phyloP scores from a whole-genome alignment of 2,888 invertebrate genomes.

The Eristalis intricaria region DNA sequence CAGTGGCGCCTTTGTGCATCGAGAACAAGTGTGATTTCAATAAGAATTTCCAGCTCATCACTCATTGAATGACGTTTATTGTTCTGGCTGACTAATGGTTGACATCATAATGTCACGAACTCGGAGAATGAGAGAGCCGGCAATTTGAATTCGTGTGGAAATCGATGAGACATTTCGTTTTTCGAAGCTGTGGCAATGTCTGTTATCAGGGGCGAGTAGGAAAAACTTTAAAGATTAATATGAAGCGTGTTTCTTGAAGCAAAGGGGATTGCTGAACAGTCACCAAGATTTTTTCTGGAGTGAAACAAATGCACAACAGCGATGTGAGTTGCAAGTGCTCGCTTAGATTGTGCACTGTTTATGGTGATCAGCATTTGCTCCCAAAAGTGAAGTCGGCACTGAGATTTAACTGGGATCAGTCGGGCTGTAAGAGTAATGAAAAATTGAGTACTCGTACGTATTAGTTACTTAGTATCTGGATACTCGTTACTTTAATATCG shows the following conservation, averaged over 20 bases:
- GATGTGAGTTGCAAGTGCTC: too few relatives aligned
- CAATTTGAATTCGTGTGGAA: not conserved
- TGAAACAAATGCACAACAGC: too few relatives aligned
- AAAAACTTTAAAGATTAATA: not conserved
- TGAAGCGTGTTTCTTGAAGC: not conserved
- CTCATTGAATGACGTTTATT: not conserved
- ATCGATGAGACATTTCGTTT: not conserved
- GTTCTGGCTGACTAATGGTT: not conserved
- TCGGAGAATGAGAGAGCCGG: not conserved
- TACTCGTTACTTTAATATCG: too few relatives aligned
- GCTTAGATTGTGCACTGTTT: too few relatives aligned
- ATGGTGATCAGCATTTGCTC: too few relatives aligned
- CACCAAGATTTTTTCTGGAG: too few relatives aligned
- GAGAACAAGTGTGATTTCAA: not conserved
- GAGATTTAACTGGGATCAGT: too few relatives aligned
- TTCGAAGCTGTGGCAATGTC: not conserved
- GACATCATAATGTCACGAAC: constrained; percentile 6
- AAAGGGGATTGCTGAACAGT: too few relatives aligned
- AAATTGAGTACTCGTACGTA: too few relatives aligned
- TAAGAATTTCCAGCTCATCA: not conserved
- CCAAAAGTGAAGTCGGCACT: too few relatives aligned
- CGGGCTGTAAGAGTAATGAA: too few relatives aligned
- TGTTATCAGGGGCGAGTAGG: not conserved
- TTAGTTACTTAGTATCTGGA: too few relatives aligned
- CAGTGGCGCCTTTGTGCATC: not conserved